Base-by-base conservation (phyloP, 2,888 invertebrate species). In the Eudemis profundana region DNA sequence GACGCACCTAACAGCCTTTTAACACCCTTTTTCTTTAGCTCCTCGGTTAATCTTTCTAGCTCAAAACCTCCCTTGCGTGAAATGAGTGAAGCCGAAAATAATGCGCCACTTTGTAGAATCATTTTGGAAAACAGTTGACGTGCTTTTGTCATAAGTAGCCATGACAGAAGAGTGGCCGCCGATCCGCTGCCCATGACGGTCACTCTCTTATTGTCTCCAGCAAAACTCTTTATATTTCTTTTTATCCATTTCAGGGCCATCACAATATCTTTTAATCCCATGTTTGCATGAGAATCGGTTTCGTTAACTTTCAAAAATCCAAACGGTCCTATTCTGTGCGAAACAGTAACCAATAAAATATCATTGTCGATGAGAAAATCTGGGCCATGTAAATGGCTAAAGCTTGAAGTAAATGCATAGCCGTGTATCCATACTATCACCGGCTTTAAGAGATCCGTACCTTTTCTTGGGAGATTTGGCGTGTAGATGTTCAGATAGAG, bases 401-500 rank as follows among this genome's bases (percentile, higher is more conserved):
- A 87, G 69, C 90, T 87, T 1, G 90, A 82, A 21, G 86, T 74
- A 46, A 90, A 92, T 1, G 84, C 87, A 61, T 90, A 89, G 12
- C 93, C 92, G 68, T 93, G 92, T 47, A 91, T 79, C 87, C 87
- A 93, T 12, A 92, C 82, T 46, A 91, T 76, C 0, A 90, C 86
- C 5, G 91, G 70, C 70, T 80, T 86, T 8, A 74, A 66, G 21
- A 68, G 61, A 14, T 67, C 63, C 14, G 68, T 70, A 27, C 66
- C 67, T 10, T 36, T 46, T 50, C 80, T 83, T 0, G 83, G 83
- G 66, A 94, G 72, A 63, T 78, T 78, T 1, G 95, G 94, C 4
- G 94, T 93, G 76, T 94, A 95, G 4, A 96, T 93, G 78, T 96
- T 96, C n/a, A 96, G 74, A 72, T 93, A 93, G 0, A 96, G 90